These are phyloP conservation scores for Picathartes gymnocephalus DNA, from an alignment of 2,113 vertebrate species.

Conservation along the genomic window DNA sequence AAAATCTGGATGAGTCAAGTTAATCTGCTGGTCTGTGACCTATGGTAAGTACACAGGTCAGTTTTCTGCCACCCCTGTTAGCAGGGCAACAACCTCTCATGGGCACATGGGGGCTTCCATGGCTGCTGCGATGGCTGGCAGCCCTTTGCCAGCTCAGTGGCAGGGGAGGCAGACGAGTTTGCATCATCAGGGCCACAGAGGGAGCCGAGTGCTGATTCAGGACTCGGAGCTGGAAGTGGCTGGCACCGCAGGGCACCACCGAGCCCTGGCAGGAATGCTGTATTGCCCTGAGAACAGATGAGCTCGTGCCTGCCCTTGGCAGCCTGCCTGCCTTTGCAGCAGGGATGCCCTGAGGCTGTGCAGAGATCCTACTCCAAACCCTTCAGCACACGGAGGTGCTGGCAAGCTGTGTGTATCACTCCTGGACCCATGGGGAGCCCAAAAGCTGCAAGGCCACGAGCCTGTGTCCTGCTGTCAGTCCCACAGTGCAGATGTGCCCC, in stretches of 20 bases:
- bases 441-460: background rate
- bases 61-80: background rate
- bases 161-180: background rate
- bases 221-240: background rate
- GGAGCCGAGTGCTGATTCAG: background rate
- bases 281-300: background rate
- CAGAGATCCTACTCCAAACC: background rate
- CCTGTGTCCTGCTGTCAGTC: background rate
- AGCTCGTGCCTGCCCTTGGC: slow-evolving; percentile 11
- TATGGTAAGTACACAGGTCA: background rate
- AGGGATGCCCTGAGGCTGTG: background rate
- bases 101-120: background rate
- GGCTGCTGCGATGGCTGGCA: accelerated
- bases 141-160: background rate
- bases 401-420: background rate
- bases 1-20: background rate
- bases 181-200: background rate
- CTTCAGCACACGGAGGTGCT: background rate
- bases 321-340: background rate
- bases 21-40: background rate
- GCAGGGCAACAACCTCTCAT: background rate
- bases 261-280: background rate
- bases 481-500: background rate
- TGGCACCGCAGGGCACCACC: background rate
- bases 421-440: background rate